Conservation (phyloP, 2,113 vertebrate species). For the Syrrhaptes paradoxus region DNA sequence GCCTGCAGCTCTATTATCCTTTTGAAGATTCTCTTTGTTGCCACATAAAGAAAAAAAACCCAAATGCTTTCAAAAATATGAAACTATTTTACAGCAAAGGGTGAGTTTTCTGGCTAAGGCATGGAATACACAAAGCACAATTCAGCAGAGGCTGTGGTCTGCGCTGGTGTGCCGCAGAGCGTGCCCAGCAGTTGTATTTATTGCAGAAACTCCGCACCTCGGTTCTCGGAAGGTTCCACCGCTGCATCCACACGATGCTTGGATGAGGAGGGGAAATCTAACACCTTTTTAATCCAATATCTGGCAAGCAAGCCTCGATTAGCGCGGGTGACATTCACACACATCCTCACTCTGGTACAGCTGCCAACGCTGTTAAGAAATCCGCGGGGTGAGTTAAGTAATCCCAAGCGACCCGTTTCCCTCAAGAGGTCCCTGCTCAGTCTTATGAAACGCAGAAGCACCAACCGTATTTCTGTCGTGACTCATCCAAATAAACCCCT, state of each 20-base stretch:
- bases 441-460: background rate
- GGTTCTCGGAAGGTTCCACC: background rate
- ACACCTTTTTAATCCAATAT: background rate
- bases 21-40: background rate
- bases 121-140: background rate
- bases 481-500: conserved; percentile 1
- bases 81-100: background rate
- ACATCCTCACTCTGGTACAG: background rate
- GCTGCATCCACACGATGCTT: background rate
- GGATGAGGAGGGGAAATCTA: background rate
- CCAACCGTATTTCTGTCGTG: background rate
- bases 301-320: background rate
- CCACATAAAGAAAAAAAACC: background rate
- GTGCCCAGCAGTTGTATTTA: background rate
- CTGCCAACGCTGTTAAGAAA: background rate
- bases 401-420: background rate
- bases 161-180: background rate
- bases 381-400: background rate
- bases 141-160: too few relatives aligned
- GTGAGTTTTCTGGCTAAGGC: background rate
- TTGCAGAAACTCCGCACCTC: background rate
- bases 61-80: background rate
- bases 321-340: background rate
- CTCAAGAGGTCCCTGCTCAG: background rate
- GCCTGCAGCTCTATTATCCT: background rate